These are phyloP conservation scores for Artibeus jamaicensis DNA, from an alignment of 2,797 vertebrate genomes.

Conservation along the genomic window DNA sequence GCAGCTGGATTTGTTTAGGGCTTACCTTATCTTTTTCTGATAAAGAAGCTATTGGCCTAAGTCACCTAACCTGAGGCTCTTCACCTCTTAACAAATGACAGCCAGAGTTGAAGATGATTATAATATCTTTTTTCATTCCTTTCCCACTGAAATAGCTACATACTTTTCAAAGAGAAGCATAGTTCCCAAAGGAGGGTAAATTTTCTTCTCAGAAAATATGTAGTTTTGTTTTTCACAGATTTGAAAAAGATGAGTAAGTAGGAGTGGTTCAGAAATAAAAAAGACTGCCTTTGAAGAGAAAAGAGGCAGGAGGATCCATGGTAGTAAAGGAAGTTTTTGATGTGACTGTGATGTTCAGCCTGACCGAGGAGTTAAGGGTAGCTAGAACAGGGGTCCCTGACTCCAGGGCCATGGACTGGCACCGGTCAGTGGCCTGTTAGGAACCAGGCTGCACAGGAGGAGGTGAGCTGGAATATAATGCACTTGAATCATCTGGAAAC, in stretches of 20 bases:
- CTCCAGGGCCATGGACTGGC: neutral
- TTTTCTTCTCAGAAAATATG: conserved; percentile 29
- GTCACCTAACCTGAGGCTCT: conserved; percentile 71
- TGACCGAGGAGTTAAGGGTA: neutral
- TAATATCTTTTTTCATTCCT: conserved; percentile 62
- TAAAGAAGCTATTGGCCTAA: conserved; percentile 79
- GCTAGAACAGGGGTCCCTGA: neutral
- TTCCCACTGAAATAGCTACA: conserved; percentile 58
- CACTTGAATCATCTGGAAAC: neutral
- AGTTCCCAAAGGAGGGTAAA: conserved; percentile 39
- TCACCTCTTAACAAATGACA: conserved; percentile 54
- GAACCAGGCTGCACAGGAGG: neutral
- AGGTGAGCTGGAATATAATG: neutral
- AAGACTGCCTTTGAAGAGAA: neutral
- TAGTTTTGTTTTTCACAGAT: neutral
- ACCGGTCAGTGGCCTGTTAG: neutral
- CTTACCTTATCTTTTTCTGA: conserved; percentile 77
- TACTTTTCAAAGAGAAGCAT: conserved; percentile 71
- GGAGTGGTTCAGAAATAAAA: neutral
- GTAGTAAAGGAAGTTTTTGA: neutral
- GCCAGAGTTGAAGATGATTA: conserved; percentile 69
- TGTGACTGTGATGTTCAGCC: neutral
- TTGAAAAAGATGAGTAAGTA: conserved; percentile 27
- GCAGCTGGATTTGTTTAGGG: conserved; percentile 71
- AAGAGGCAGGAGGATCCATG: neutral